Conservation (phyloP, 2,888 invertebrate species). For the Tetranychus truncatus region DNA sequence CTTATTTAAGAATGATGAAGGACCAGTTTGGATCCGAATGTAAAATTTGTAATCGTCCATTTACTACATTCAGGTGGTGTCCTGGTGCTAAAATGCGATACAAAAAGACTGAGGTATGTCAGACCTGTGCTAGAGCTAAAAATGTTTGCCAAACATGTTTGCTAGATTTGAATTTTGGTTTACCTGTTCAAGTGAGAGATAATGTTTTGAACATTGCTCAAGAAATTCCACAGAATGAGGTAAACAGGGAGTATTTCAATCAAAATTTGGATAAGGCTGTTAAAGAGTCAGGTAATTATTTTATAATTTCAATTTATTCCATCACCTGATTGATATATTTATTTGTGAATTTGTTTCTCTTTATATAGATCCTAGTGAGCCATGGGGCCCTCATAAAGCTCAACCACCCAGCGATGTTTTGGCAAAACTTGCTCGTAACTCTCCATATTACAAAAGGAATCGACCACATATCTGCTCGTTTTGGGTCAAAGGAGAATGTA, state of each 20-base stretch:
- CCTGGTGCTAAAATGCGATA: slow-evolving; percentile 86
- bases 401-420: slow-evolving; percentile 60
- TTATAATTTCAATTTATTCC: background rate
- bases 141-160: slow-evolving; percentile 92
- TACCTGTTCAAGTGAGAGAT: slow-evolving; percentile 57
- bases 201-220: slow-evolving; percentile 73
- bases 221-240: slow-evolving; percentile 75
- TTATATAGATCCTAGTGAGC: slow-evolving; percentile 21
- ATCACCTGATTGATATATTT: background rate
- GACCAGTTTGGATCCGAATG: slow-evolving; percentile 88
- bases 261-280: slow-evolving; percentile 61
- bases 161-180: slow-evolving; percentile 71
- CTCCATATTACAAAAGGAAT: slow-evolving; percentile 85
- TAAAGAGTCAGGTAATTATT: slow-evolving; percentile 8
- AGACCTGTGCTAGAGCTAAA: slow-evolving; percentile 80
- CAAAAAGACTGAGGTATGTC: slow-evolving; percentile 89
- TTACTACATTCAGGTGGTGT: slow-evolving; percentile 90
- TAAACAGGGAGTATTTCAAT: slow-evolving; percentile 82
- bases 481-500: slow-evolving; percentile 91
- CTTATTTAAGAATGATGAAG: slow-evolving; percentile 89
- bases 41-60: slow-evolving; percentile 81
- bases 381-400: slow-evolving; percentile 38
- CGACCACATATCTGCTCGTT: slow-evolving; percentile 89
- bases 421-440: slow-evolving; percentile 67
- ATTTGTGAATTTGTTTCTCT: background rate